Evolutionary conservation across 2,113 vertebrate genomes (phyloP), one percentile per base, ranked within the genome.

Genomic region (Raphicerus campestris): DNA sequence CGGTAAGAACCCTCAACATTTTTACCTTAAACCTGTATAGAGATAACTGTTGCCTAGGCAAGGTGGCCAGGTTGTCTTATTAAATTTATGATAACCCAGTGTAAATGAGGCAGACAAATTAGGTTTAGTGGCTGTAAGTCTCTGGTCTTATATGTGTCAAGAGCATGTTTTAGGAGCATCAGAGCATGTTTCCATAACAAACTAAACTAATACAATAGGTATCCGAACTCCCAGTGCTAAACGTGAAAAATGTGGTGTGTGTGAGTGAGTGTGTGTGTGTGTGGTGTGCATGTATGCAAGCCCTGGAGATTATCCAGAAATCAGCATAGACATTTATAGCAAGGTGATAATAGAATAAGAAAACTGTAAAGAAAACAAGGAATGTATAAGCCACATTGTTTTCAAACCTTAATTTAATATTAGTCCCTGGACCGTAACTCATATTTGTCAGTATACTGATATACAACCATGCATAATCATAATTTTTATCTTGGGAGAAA

Each of bases 1-100:
- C 99, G 99, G 99, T 99, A 99, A 99, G 99, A 97, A 94, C 70
- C 94, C 92, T 80, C 89, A 92, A 95, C 88, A 92, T 97, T 96
- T 96, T 96, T 94, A 94, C 88, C 53, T 90, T 98, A 94, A 95
- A 70, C 32, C 9, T 94, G 22, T 81, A 39, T 83, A 87, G 84
- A 81, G 39, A 96, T 97, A 95, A 89, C 95, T 87, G 32, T 56
- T 78, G 30, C 53, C 26, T 60, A 58, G 70, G 70, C 60, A 35
- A 35, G 47, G 81, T 70, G 35, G 80, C 49, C 85, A 89, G 32
- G 28, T 87, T 85, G 73, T 26, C 85, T 95, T 20, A 13, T 94
- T 82, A 81, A 83, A 53, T 51, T 92, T 82, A 17, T 75, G 26
- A 58, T 89, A 78, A 84, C 32, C 5, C 45, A 39, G 10, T 42